Evolutionary conservation across 2,113 vertebrate species (phyloP), one percentile per base, ranked within the genome.

Genomic region (Ctenomys sociabilis): DNA sequence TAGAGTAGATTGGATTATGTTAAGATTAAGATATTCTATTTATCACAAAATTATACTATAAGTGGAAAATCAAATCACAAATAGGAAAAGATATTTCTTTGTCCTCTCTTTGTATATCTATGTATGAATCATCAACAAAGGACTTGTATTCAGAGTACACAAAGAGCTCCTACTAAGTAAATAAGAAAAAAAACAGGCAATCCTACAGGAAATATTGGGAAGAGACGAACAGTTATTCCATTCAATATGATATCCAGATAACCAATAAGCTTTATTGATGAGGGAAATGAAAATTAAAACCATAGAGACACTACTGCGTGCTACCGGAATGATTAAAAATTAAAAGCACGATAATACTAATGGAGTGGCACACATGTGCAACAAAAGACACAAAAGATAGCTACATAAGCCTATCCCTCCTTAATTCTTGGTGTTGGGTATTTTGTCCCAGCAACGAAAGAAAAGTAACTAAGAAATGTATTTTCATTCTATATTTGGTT

Each of bases 21-120:
- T 86, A 72, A 86, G 72, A 77, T 95, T 66, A 90, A 90, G 75
- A 30, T 73, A 24, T 77, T 96, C 45, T 75, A 16, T 66, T 93
- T 35, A 81, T 90, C 12, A 70, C 26, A 90, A 84, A 14, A 85
- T 68, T 32, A 14, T 43, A 45, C 19, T 45, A 19, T 24, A 30
- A 66, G 43, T 90, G 54, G 70, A 77, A 85, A 90, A 68, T 24
- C 32, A 68, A 78, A n/a, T 64, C 61, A 72, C 13, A 59, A 84
- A 84, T 84, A 35, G 22, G 77, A 85, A 77, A 85, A 45, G 54
- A 30, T 73, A 72, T n/a, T 73, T 84, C 35, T 52, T 13, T 78
- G 28, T 10, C 72, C 7, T 93, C 0, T 90, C 14, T 85, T 19
- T 83, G 7, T 75, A 75, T 73, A 43, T 75, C 37, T 32, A 13